phyloP scores from a whole-genome alignment of 2,113 vertebrate genomes.

The Sapajus apella region DNA sequence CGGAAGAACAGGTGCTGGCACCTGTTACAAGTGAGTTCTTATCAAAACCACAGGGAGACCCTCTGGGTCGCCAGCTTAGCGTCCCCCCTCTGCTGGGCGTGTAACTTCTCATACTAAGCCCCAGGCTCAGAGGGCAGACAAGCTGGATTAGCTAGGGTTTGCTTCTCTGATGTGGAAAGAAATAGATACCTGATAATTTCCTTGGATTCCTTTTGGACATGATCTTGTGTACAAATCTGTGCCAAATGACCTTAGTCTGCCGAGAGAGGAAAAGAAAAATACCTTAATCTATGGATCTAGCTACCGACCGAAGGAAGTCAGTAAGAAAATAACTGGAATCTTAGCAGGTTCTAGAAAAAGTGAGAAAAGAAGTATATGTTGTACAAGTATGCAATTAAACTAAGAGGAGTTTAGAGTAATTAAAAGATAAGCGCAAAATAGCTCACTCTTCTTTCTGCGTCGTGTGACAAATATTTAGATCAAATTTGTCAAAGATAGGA shows the following conservation, averaged over 20 bases:
- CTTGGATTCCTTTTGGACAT: background rate
- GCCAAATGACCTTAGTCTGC: slow-evolving; percentile 36
- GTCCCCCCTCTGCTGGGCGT: background rate
- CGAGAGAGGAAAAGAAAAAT: slow-evolving; percentile 44
- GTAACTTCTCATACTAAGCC: background rate
- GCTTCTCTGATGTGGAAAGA: background rate
- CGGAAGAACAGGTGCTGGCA: background rate
- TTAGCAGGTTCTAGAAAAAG: slow-evolving; percentile 31
- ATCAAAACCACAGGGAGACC: background rate
- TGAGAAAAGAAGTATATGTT: background rate
- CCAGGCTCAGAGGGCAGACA: background rate
- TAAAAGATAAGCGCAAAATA: background rate
- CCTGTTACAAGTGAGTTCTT: background rate
- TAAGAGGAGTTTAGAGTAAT: background rate
- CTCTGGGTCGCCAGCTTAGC: background rate
- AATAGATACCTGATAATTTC: background rate
- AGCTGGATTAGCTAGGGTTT: background rate
- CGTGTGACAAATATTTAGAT: background rate
- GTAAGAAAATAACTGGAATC: background rate
- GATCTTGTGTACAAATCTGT: slow-evolving; percentile 48
- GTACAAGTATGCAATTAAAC: background rate
- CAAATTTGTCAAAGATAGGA: slow-evolving; percentile 45
- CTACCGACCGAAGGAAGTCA: background rate
- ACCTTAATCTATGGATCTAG: slow-evolving; percentile 3
- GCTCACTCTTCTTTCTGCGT: background rate